phyloP scores from a whole-genome alignment of 2,797 vertebrate genomes.

The Anolis apletophallus region DNA sequence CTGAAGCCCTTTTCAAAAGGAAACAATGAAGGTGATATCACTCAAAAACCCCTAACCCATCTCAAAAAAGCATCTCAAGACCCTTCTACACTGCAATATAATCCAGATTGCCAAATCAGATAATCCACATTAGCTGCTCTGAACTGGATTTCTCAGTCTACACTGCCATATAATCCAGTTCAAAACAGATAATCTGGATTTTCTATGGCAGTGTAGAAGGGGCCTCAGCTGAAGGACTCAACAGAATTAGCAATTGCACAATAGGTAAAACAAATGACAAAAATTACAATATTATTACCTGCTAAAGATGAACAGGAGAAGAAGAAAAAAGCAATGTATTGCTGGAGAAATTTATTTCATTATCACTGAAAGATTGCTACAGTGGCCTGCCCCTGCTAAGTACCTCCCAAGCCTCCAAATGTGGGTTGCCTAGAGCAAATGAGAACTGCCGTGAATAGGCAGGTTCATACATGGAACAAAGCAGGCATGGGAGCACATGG shows the following conservation, averaged over 20 bases:
- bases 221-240: too few species aligned
- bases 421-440: neutral
- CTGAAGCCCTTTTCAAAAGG: neutral
- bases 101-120: too few species aligned
- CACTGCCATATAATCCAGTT: too few species aligned
- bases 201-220: too few species aligned
- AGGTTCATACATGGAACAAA: neutral
- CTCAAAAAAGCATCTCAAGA: neutral
- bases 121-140: too few species aligned
- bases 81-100: too few species aligned
- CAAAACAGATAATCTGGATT: too few species aligned
- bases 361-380: too few species aligned
- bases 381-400: too few species aligned
- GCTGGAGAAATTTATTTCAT: too few species aligned
- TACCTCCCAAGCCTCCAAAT: neutral
- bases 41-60: neutral
- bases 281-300: neutral
- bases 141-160: too few species aligned
- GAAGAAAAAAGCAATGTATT: neutral
- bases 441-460: neutral
- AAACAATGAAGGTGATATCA: neutral
- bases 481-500: neutral
- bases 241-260: neutral
- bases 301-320: neutral
- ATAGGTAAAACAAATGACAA: neutral